Conservation (phyloP, 2,888 invertebrate genomes). For the Tinea semifulvella region DNA sequence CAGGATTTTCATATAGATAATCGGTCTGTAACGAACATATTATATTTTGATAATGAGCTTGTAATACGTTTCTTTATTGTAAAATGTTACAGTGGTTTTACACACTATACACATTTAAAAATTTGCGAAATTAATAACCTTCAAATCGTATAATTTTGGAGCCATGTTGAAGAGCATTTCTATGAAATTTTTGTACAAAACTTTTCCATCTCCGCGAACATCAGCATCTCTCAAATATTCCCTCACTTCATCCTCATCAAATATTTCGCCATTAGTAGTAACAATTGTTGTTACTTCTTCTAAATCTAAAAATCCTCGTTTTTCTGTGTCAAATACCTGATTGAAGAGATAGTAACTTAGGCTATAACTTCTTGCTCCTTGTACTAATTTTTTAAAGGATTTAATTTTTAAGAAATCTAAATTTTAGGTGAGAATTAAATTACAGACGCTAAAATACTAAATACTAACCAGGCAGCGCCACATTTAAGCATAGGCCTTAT, state of each 20-base stretch:
- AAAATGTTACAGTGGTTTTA: no score
- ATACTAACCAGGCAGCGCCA: not conserved
- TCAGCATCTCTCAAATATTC: constrained; percentile 50
- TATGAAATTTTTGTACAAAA: constrained; percentile 43
- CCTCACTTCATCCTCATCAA: constrained; percentile 31
- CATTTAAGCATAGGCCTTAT: not conserved
- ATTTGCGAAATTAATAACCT: constrained; percentile 32
- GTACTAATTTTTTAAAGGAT: constrained; percentile 7
- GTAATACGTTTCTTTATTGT: no score
- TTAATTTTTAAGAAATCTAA: not conserved
- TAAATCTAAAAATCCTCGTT: constrained; percentile 38
- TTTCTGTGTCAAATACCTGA: constrained; percentile 54
- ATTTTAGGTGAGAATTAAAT: not conserved
- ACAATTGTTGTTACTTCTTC: constrained; percentile 39
- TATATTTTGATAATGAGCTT: no score
- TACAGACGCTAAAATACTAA: not conserved
- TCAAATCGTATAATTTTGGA: constrained; percentile 40
- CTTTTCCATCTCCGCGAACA: constrained; percentile 44
- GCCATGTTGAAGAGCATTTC: constrained; percentile 43
- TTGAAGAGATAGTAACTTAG: constrained; percentile 13
- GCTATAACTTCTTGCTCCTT: not conserved
- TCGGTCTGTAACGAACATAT: constrained; percentile 40
- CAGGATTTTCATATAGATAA: constrained; percentile 42
- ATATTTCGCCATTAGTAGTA: constrained; percentile 33
- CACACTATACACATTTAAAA: no score